A percentile compares a stretch with the other conserved stretches of the same genome.
These are phyloP conservation scores for Melinaea menophilus DNA, from an alignment of 2,888 invertebrate species.

Conservation along the genomic window DNA sequence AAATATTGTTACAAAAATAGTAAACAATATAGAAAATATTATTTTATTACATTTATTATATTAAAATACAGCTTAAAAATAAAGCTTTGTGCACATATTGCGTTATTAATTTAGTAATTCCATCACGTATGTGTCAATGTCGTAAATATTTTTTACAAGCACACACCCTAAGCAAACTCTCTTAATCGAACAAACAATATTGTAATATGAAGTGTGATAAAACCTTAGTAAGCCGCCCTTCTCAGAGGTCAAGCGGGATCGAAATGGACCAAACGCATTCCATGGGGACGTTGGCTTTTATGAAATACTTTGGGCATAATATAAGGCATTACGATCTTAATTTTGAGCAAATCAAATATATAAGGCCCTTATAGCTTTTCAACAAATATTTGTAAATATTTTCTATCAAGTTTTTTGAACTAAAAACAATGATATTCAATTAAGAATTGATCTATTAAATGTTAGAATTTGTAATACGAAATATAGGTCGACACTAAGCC, in stretches of 20 bases:
- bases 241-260: constrained; percentile 34
- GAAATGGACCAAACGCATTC: constrained; percentile 33
- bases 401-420: too few species aligned
- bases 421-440: too few species aligned
- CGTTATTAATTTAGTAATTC: constrained; percentile 9
- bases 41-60: too few species aligned
- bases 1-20: background rate
- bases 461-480: background rate
- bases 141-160: constrained; percentile 58
- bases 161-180: constrained; percentile 60
- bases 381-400: too few species aligned
- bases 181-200: constrained; percentile 57
- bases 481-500: constrained; percentile 2
- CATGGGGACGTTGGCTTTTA: constrained; percentile 15
- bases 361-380: background rate
- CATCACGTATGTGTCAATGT: constrained; percentile 37
- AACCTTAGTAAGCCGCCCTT: constrained; percentile 33
- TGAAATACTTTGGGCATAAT: constrained; percentile 10
- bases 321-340: constrained; percentile 4
- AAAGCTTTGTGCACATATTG: too few species aligned
- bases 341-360: constrained; percentile 1
- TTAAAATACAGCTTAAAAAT: too few species aligned
- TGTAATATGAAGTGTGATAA: constrained; percentile 49
- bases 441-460: too few species aligned
- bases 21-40: too few species aligned